Evolutionary conservation across 2,888 invertebrate species (phyloP).

Genomic region (Microplitis manilae): DNA sequence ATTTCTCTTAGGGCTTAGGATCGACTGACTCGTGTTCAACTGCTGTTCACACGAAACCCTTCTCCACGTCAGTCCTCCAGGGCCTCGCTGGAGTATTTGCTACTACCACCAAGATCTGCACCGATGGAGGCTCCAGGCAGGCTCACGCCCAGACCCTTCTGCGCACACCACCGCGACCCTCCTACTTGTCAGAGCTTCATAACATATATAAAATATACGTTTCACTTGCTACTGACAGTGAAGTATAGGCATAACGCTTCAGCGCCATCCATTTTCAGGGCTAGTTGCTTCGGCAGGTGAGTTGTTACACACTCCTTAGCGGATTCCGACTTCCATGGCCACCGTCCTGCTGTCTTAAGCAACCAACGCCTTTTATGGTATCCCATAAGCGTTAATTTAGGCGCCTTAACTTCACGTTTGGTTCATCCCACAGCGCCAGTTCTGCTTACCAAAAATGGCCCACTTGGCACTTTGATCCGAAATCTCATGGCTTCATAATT

Average conservation of each 20-base stretch:
- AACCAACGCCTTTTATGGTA: slow-evolving; percentile 73
- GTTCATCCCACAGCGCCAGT: slow-evolving; percentile 54
- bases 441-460: slow-evolving; percentile 50
- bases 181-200: no score
- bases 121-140: slow-evolving; percentile 67
- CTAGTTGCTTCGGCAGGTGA: slow-evolving; percentile 78
- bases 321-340: slow-evolving; percentile 82
- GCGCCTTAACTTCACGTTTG: slow-evolving; percentile 65
- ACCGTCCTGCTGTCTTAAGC: slow-evolving; percentile 81
- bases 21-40: no score
- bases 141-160: slow-evolving; percentile 67
- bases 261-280: slow-evolving; percentile 80
- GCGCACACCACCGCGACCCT: slow-evolving; percentile 73
- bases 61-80: no score
- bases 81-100: slow-evolving; percentile 75
- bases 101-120: slow-evolving; percentile 76
- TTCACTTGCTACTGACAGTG: no score
- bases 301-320: slow-evolving; percentile 75
- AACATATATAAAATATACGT: no score
- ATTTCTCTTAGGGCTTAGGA: no score
- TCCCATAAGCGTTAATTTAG: slow-evolving; percentile 66
- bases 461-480: slow-evolving; percentile 47
- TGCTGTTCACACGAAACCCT: no score
- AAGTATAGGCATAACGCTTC: slow-evolving; percentile 73
- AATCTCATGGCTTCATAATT: slow-evolving; percentile 73